Percentiles rank a stretch among this genome's conserved stretches.
phyloP scores from a whole-genome alignment of 1,140 invertebrate species.

The Plectus sambesii region DNA sequence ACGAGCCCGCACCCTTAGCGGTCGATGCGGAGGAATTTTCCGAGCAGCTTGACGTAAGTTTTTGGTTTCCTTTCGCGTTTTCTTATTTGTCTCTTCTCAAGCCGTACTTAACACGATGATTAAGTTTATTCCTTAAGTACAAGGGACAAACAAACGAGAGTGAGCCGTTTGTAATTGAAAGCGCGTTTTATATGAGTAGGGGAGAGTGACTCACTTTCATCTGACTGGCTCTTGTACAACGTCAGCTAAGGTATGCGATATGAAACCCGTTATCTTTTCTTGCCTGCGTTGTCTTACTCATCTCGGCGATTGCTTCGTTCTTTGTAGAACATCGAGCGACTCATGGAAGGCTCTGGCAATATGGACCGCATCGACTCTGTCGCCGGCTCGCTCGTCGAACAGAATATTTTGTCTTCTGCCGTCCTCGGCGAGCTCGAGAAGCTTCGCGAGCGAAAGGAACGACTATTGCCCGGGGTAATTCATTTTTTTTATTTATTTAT shows the following conservation, averaged over 20 bases:
- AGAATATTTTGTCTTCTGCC: neutral
- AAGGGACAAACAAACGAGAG: no score
- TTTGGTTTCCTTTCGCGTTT: neutral
- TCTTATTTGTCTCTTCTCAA: neutral
- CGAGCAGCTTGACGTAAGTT: constrained; percentile 1
- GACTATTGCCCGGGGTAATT: neutral
- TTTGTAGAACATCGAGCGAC: neutral
- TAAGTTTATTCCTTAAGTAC: no score
- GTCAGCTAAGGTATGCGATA: no score
- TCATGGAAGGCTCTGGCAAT: neutral
- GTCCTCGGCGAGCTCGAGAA: neutral
- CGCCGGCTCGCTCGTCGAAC: neutral
- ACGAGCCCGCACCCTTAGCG: neutral
- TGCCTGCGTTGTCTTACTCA: neutral
- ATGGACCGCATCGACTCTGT: neutral
- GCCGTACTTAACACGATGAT: neutral
- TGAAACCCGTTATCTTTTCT: no score
- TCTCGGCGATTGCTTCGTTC: neutral
- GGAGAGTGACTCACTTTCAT: no score
- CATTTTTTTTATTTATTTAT: neutral
- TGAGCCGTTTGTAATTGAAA: no score
- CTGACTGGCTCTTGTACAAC: no score
- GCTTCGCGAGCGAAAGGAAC: neutral
- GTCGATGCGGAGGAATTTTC: neutral
- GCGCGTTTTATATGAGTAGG: no score